Conservation (phyloP, 2,113 vertebrate species). For the Patagioenas fasciata region DNA sequence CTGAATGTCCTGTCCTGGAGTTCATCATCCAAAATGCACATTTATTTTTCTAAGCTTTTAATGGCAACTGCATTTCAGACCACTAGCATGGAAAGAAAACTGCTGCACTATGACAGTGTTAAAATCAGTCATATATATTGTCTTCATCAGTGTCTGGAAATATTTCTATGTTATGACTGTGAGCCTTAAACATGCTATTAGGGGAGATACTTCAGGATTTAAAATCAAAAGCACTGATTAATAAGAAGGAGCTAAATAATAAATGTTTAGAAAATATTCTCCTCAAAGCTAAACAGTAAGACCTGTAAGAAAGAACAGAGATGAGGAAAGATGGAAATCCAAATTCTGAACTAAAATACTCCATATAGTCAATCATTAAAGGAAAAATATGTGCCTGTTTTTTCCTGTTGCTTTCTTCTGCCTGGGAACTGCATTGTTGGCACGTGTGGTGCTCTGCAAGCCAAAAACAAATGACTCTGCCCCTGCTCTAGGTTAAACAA, state of each 20-base stretch:
- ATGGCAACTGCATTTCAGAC: not conserved
- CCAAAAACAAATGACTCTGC: not conserved
- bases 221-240: not conserved
- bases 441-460: not conserved
- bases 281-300: not conserved
- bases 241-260: not conserved
- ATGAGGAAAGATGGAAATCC: not conserved
- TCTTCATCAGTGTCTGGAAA: not conserved
- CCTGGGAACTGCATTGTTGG: not conserved
- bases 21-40: not conserved
- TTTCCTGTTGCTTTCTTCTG: not conserved
- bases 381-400: not conserved
- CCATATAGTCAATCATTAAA: not conserved
- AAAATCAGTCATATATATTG: not conserved
- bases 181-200: not conserved
- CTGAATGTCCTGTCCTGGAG: not conserved
- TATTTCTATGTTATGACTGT: not conserved
- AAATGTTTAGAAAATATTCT: not conserved
- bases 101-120: not conserved
- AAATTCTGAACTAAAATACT: not conserved
- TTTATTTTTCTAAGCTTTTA: not conserved
- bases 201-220: not conserved
- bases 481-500: not conserved
- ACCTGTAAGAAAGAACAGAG: not conserved
- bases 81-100: not conserved